Base-by-base conservation (phyloP, 2,113 vertebrate species). In the Corythaixoides concolor region DNA sequence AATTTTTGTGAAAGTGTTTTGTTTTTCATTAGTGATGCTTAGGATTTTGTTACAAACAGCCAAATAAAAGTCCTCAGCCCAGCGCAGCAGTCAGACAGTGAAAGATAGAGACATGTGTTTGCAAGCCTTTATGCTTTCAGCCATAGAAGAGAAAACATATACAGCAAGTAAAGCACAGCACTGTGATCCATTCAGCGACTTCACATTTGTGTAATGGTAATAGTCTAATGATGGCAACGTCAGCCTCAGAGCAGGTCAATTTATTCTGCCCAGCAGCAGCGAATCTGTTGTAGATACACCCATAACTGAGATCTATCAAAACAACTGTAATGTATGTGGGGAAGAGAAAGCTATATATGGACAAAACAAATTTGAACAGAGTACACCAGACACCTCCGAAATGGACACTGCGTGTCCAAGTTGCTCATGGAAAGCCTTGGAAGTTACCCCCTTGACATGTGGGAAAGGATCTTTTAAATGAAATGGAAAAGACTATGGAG, bases 171-270 rank as follows among this genome's bases (percentile, higher is more conserved):
- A 74, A 63, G 76, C 27, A 32, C 15, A 79, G 62, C 33, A 20
- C 69, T 0, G 0, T 5, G 4, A 56, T 79, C 66, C 0, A 0
- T 47, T 81, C 58, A 55, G 32, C 24, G 82, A 0, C 87, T 75
- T 89, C 69, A 39, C 52, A 3, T 89, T 49, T 73, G 88, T 45
- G 9, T 66, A 55, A 60, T 73, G 53, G 70, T 72, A n/a, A 33
- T 45, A 81, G 78, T 33, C 41, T 77, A 67, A 30, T 45, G 74
- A 62, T 26, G 16, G 62, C 73, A 66, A 20, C 8, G 64, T 77
- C n/a, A 49, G 0, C 75, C 73, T 86, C 59, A 11, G 82, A 88
- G 67, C 67, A 41, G 49, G 32, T 86, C 32, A 59, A 11, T 89
- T 92, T 87, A 49, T 93, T 79, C 74, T 85, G 56, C 28, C 75